Evolutionary conservation across 1,140 invertebrate species (phyloP), one percentile per base, ranked within the genome.

Genomic region (Drosophila biarmipes): DNA sequence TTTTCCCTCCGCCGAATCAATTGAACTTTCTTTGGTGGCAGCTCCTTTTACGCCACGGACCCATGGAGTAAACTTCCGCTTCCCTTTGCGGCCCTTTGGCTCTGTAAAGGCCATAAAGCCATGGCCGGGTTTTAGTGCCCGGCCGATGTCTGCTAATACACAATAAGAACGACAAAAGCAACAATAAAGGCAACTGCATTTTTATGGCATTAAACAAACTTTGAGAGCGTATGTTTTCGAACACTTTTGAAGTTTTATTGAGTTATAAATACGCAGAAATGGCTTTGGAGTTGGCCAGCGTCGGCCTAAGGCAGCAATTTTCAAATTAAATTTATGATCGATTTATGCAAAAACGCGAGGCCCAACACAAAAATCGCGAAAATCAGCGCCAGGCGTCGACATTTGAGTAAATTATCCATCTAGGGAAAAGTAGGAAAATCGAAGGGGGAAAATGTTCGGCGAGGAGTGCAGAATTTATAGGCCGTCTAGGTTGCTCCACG

Each of bases 201-300:
- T 86, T 86, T 82, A 86, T 86, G 64, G 82, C 69, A 75, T 87
- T 86, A 86, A 86, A 86, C 82, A 86, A 86, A 87, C 82, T 82
- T 82, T 87, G 82, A 86, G 82, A 86, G 78, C 62, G 82, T 62
- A 82, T 87, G 82, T 87, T 87, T 87, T 87, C 79, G 79, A 82
- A 87, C 84, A 87, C 82, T 87, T 87, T 87, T 87, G 82, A 87
- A 87, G 82, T 87, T 89, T 87, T 87, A 87, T 87, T 89, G 84
- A 89, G 84, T 87, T 87, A 87, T 87, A 87, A 87, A 87, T 87
- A 87, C 82, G 67, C 82, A 89, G 80, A 84, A 72, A 82, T 73
- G 62, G 62, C 82, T 87, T 73, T 89, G 62, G 75, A 82, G 78
- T 78, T 79, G 42, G 53, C 49, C 66, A 29, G 29, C 59, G 38